Percentiles rank a stretch among this genome's conserved stretches.
Conservation (phyloP, 1,140 invertebrate genomes). For the Drosophila arizonae region DNA sequence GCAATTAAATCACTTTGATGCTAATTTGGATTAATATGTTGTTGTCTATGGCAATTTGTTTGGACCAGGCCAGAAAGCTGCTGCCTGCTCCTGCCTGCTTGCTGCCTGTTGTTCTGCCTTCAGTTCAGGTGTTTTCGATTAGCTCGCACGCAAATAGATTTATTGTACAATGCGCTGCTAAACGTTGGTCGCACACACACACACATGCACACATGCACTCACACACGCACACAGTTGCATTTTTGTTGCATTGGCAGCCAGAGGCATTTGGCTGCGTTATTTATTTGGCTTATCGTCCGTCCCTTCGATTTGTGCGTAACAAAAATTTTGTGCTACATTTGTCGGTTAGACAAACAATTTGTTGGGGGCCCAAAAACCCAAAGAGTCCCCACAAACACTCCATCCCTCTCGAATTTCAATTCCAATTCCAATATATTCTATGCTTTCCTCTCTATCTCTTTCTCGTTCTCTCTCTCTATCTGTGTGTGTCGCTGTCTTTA, state of each 20-base stretch:
- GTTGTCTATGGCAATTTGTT: slow-evolving; percentile 61
- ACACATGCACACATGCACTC: slow-evolving; percentile 8
- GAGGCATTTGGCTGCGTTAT: slow-evolving; percentile 57
- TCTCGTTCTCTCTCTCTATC: not conserved
- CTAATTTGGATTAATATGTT: slow-evolving; percentile 83
- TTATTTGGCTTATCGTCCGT: slow-evolving; percentile 76
- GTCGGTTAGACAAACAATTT: slow-evolving; percentile 72
- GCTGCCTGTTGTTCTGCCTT: not conserved
- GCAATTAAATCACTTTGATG: slow-evolving; percentile 83
- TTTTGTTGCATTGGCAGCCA: slow-evolving; percentile 32
- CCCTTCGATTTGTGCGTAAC: slow-evolving; percentile 42
- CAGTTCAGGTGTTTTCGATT: slow-evolving; percentile 48
- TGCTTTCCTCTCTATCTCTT: not conserved
- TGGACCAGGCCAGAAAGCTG: not conserved
- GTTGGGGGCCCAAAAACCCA: slow-evolving; percentile 20
- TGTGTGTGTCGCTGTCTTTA: slow-evolving; percentile 48
- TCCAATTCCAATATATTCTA: not conserved
- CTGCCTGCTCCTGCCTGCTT: too few species aligned
- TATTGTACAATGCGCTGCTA: slow-evolving; percentile 51
- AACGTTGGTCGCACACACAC: slow-evolving; percentile 28
- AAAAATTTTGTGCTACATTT: slow-evolving; percentile 73
- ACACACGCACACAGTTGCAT: slow-evolving; percentile 8
- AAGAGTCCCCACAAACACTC: not conserved
- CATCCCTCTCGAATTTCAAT: not conserved
- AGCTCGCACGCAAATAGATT: slow-evolving; percentile 54